Percentiles rank a stretch among this genome's conserved stretches.
phyloP scores from a whole-genome alignment of 2,888 invertebrate species.

The Myopa tessellatipennis region DNA sequence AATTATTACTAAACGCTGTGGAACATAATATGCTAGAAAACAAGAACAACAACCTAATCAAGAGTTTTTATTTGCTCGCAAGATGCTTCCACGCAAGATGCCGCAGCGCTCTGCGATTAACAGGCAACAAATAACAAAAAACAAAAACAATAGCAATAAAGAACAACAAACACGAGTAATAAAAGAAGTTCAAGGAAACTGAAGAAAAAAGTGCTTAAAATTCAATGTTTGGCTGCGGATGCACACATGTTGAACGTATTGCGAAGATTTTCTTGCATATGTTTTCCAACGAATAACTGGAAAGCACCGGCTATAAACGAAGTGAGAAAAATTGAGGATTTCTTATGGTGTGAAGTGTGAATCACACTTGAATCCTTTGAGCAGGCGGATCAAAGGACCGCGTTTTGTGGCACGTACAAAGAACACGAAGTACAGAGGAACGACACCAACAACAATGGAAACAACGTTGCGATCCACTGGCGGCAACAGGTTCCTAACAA shows the following conservation, averaged over 20 bases:
- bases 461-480: too few species aligned
- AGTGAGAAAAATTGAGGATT: neutral
- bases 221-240: neutral
- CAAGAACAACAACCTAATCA: neutral
- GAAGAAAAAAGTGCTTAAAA: neutral
- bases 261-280: neutral
- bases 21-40: neutral
- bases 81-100: neutral
- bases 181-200: too few species aligned
- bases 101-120: neutral
- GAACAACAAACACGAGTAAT: neutral
- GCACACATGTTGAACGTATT: neutral
- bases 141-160: neutral
- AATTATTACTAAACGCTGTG: neutral
- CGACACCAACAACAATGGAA: neutral
- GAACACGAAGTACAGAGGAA: neutral
- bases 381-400: too few species aligned
- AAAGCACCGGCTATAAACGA: neutral
- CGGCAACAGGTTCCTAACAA: slow-evolving; percentile 1
- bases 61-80: slow-evolving; percentile 1
- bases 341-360: neutral
- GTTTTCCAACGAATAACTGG: neutral
- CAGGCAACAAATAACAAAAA: too few species aligned
- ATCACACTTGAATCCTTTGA: too few species aligned
- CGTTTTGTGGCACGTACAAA: too few species aligned